phyloP scores from a whole-genome alignment of 2,888 invertebrate genomes.

The Oscheius sp. region DNA sequence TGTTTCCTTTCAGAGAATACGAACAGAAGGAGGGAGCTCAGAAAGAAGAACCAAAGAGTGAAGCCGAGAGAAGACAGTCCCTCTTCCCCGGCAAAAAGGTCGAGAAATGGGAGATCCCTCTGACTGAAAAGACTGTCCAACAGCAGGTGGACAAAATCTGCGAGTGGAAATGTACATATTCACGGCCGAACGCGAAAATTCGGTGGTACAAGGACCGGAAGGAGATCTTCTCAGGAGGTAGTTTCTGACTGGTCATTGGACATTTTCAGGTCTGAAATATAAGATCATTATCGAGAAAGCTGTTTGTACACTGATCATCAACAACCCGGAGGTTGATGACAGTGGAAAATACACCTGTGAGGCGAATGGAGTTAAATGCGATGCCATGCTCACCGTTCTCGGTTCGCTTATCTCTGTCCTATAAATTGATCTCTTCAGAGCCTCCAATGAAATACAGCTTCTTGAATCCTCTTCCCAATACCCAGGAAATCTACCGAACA shows the following conservation, averaged over 20 bases:
- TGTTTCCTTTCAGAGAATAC: slow-evolving; percentile 29
- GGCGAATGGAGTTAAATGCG: slow-evolving; percentile 86
- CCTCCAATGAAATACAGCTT: slow-evolving; percentile 93
- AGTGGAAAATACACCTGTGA: slow-evolving; percentile 95
- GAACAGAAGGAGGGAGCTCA: slow-evolving; percentile 17
- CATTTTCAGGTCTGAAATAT: slow-evolving; percentile 81
- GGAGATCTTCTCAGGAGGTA: slow-evolving; percentile 69
- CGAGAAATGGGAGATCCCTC: slow-evolving; percentile 67
- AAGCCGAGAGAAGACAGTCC: slow-evolving; percentile 57
- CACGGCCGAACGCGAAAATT: slow-evolving; percentile 83
- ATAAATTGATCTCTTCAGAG: slow-evolving; percentile 75
- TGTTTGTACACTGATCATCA: slow-evolving; percentile 87
- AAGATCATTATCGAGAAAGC: slow-evolving; percentile 93
- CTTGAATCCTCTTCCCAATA: slow-evolving; percentile 87
- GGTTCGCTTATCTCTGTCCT: slow-evolving; percentile 73
- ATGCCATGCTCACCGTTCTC: slow-evolving; percentile 92
- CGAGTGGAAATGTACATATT: slow-evolving; percentile 90
- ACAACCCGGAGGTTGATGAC: slow-evolving; percentile 89
- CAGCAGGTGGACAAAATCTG: slow-evolving; percentile 87
- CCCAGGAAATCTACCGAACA: slow-evolving; percentile 85
- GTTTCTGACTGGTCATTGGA: neutral
- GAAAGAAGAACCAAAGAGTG: slow-evolving; percentile 43
- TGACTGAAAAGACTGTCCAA: slow-evolving; percentile 61
- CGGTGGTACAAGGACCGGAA: slow-evolving; percentile 71
- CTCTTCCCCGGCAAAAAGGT: slow-evolving; percentile 68